Evolutionary conservation across 2,888 invertebrate species (phyloP).

Genomic region (Peribatodes rhomboidaria): DNA sequence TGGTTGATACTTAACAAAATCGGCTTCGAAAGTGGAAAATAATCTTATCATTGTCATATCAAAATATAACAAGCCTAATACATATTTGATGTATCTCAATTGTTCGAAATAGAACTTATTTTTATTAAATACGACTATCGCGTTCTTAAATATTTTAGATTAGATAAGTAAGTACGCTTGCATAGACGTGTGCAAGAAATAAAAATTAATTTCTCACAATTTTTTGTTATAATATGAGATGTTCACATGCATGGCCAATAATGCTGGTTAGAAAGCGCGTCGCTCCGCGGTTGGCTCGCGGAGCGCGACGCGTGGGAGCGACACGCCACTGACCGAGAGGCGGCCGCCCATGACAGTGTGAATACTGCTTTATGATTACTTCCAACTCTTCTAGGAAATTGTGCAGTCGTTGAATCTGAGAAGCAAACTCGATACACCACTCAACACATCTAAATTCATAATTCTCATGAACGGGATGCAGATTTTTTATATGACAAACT

Average conservation of each 20-base stretch:
- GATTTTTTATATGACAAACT: too few relatives aligned
- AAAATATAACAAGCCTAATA: not conserved
- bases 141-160: not conserved
- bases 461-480: too few relatives aligned
- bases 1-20: not conserved
- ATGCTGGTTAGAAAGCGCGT: slow-evolving; percentile 80
- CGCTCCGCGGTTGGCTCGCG: slow-evolving; percentile 70
- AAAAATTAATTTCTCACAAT: slow-evolving; percentile 13
- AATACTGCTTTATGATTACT: slow-evolving; percentile 56
- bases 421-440: too few relatives aligned
- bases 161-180: not conserved
- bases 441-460: too few relatives aligned
- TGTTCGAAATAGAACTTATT: too few relatives aligned
- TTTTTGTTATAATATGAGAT: slow-evolving; percentile 37
- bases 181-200: slow-evolving; percentile 30
- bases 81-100: too few relatives aligned
- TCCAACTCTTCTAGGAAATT: slow-evolving; percentile 28
- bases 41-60: not conserved
- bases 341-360: slow-evolving; percentile 68
- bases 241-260: slow-evolving; percentile 55
- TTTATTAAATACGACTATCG: not conserved
- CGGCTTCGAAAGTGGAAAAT: not conserved
- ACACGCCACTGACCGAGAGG: slow-evolving; percentile 80
- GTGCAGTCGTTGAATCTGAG: not conserved
- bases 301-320: slow-evolving; percentile 69